Percentiles rank a stretch among this genome's conserved stretches.
Evolutionary conservation across 1,140 invertebrate genomes (phyloP).

Genomic region (Zaprionus ornatus): DNA sequence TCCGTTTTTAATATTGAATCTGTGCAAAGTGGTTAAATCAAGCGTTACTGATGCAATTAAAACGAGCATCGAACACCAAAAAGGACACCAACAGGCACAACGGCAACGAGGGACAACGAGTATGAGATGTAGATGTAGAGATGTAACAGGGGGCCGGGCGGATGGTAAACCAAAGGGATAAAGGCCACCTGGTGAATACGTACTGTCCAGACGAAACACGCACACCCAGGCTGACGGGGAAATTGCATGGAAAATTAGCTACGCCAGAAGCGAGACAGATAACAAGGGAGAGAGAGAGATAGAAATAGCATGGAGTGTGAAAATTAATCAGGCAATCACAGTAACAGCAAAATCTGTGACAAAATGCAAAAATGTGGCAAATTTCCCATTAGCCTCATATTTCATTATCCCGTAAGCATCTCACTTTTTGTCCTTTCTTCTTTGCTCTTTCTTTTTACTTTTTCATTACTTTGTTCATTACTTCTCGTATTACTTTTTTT

Average conservation of each 20-base stretch:
- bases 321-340: neutral
- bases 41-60: slow-evolving; percentile 77
- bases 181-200: neutral
- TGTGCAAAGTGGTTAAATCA: slow-evolving; percentile 70
- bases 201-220: neutral
- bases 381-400: neutral
- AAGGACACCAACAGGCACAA: slow-evolving; percentile 4
- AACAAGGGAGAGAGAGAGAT: neutral
- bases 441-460: neutral
- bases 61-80: slow-evolving; percentile 40
- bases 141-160: too few species aligned
- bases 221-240: slow-evolving; percentile 42
- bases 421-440: neutral
- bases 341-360: neutral
- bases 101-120: neutral
- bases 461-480: neutral
- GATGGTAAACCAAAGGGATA: neutral
- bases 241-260: slow-evolving; percentile 77
- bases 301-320: neutral
- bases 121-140: too few species aligned
- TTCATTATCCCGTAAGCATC: too few species aligned
- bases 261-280: neutral
- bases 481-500: neutral
- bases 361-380: neutral
- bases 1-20: slow-evolving; percentile 50